These are phyloP conservation scores for Anguilla megastoma DNA, from an alignment of 2,797 vertebrate species.

Conservation along the genomic window DNA sequence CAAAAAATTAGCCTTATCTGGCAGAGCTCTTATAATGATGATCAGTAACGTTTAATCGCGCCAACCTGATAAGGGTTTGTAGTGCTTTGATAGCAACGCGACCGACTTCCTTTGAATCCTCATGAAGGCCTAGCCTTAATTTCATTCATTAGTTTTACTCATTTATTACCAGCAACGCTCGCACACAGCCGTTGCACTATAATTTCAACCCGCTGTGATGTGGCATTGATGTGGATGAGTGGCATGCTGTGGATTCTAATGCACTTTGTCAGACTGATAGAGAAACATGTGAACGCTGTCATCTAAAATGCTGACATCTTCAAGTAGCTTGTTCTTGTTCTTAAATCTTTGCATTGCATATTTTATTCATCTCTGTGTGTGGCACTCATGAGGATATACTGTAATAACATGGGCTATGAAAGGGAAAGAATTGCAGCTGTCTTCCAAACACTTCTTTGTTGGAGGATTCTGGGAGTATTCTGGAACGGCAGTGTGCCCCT, in stretches of 20 bases:
- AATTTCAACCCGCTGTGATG: slow-evolving; percentile 1
- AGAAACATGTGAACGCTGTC: slow-evolving; percentile 2
- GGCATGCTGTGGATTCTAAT: slow-evolving; percentile 13
- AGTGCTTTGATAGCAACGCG: slow-evolving; percentile 39
- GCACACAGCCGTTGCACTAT: background rate
- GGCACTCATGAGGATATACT: slow-evolving; percentile 14
- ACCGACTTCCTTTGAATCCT: slow-evolving; percentile 44
- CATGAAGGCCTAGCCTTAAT: slow-evolving; percentile 42
- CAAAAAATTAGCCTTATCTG: slow-evolving; percentile 53
- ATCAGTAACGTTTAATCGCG: slow-evolving; percentile 54
- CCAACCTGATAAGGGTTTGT: slow-evolving; percentile 41
- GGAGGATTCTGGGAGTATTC: background rate
- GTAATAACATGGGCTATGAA: background rate
- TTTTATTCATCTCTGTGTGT: slow-evolving; percentile 17
- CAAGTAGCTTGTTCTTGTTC: slow-evolving; percentile 2
- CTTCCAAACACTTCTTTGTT: slow-evolving; percentile 1
- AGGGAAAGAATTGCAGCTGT: background rate
- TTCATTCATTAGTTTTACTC: slow-evolving; percentile 9
- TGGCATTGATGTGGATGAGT: background rate
- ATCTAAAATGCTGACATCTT: slow-evolving; percentile 5
- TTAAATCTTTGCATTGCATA: slow-evolving; percentile 16
- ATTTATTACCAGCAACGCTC: background rate
- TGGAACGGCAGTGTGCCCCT: background rate
- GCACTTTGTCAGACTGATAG: slow-evolving; percentile 18
- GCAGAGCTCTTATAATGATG: slow-evolving; percentile 50